Evolutionary conservation across 2,113 vertebrate genomes (phyloP).

Genomic region (Dissostichus mawsoni): DNA sequence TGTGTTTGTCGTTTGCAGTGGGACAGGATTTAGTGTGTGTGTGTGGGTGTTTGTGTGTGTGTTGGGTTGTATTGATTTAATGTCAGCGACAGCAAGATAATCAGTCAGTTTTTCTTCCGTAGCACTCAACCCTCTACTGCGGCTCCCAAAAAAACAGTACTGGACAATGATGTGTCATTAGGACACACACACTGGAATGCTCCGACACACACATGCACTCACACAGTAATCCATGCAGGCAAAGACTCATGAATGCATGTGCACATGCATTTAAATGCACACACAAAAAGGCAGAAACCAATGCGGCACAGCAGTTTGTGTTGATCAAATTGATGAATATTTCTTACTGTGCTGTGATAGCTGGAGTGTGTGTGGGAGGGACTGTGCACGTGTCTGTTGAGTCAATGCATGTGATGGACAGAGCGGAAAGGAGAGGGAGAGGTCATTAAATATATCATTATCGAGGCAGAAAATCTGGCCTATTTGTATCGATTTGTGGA

Average conservation of each 20-base stretch:
- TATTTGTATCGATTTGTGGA: slow-evolving; percentile 51
- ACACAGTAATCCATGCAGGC: neutral
- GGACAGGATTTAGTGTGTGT: neutral
- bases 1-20: slow-evolving; percentile 36
- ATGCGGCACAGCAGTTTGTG: neutral
- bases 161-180: slow-evolving; percentile 39
- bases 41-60: neutral
- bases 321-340: neutral
- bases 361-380: neutral
- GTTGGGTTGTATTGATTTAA: slow-evolving; percentile 54
- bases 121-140: slow-evolving; percentile 5
- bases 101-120: slow-evolving; percentile 46
- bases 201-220: neutral
- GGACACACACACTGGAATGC: neutral
- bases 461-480: slow-evolving; percentile 57
- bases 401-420: slow-evolving; percentile 34
- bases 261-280: neutral
- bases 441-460: slow-evolving; percentile 68
- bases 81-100: slow-evolving; percentile 50
- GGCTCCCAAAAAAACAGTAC: slow-evolving; percentile 37
- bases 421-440: neutral
- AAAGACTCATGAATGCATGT: neutral
- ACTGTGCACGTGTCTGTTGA: neutral
- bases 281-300: slow-evolving; percentile 16
- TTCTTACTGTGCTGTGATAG: neutral